Percentiles rank a stretch among this genome's conserved stretches.
Evolutionary conservation across 2,888 invertebrate genomes (phyloP).

Genomic region (Xylocampa areola): DNA sequence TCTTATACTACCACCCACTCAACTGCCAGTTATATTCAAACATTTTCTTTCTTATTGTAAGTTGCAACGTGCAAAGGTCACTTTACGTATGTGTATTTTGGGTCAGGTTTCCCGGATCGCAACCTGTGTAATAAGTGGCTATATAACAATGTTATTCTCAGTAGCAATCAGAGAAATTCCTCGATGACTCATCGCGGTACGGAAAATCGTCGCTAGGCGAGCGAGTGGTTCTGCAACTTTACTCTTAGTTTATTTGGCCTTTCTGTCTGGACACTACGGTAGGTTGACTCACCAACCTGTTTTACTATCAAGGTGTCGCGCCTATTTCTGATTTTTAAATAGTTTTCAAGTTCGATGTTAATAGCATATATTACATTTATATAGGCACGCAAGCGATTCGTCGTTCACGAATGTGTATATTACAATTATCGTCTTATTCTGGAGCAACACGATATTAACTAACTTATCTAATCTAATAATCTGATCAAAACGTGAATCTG

Average conservation of each 20-base stretch:
- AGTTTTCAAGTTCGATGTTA: slow-evolving; percentile 11
- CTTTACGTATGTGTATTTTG: background rate
- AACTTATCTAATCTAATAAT: no score
- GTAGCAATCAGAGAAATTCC: slow-evolving; percentile 62
- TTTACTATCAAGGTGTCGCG: slow-evolving; percentile 54
- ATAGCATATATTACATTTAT: no score
- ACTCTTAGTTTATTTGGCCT: slow-evolving; percentile 65
- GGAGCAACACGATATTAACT: no score
- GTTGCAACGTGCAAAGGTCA: no score
- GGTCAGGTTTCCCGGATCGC: background rate
- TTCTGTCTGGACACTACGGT: slow-evolving; percentile 52
- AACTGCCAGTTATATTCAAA: no score
- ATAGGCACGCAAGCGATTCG: slow-evolving; percentile 4
- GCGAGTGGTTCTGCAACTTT: slow-evolving; percentile 63
- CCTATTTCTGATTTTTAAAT: slow-evolving; percentile 36
- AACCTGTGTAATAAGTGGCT: slow-evolving; percentile 16
- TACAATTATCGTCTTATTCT: no score
- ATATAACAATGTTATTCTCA: slow-evolving; percentile 38
- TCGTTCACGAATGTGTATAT: no score
- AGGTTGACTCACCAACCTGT: slow-evolving; percentile 67
- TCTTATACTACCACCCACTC: no score
- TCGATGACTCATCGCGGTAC: slow-evolving; percentile 57
- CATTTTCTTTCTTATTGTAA: no score
- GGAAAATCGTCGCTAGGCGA: slow-evolving; percentile 56
- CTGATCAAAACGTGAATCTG: no score